Conservation (phyloP, 1,140 invertebrate genomes). For the Lucilia sericata region DNA sequence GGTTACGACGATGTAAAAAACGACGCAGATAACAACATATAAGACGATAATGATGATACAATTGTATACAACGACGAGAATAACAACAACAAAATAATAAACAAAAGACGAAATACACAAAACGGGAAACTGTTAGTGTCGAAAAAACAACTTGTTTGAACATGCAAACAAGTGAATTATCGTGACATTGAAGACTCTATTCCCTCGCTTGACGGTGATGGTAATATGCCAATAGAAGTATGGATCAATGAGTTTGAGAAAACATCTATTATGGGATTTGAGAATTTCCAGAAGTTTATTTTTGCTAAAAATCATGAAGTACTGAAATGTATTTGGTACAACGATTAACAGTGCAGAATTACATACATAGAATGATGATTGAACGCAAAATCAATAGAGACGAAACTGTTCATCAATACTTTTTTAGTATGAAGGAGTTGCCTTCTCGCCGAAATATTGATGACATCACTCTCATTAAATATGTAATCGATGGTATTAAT, state of each 20-base stretch:
- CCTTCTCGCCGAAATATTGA: slow-evolving; percentile 6
- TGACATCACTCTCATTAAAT: background rate
- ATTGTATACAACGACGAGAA: background rate
- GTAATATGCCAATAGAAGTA: background rate
- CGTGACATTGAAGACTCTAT: slow-evolving; percentile 8
- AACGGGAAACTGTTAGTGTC: background rate
- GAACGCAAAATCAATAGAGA: background rate
- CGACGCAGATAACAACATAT: background rate
- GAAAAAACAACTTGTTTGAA: background rate
- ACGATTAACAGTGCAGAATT: slow-evolving; percentile 30
- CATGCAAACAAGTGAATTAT: background rate
- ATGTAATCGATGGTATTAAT: slow-evolving; percentile 35
- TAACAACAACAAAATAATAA: background rate
- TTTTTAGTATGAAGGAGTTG: slow-evolving; percentile 38
- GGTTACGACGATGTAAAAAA: background rate
- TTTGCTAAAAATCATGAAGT: slow-evolving; percentile 35
- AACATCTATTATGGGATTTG: slow-evolving; percentile 44
- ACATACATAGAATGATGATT: slow-evolving; percentile 39
- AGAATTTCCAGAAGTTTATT: too few species aligned
- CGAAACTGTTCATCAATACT: slow-evolving; percentile 28
- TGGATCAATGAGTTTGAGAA: slow-evolving; percentile 24
- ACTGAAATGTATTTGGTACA: slow-evolving; percentile 20
- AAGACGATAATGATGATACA: too few species aligned
- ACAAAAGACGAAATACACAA: background rate
- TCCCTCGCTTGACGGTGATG: background rate